Evolutionary conservation across 2,888 invertebrate genomes (phyloP).

Genomic region (Nymphalis polychloros): DNA sequence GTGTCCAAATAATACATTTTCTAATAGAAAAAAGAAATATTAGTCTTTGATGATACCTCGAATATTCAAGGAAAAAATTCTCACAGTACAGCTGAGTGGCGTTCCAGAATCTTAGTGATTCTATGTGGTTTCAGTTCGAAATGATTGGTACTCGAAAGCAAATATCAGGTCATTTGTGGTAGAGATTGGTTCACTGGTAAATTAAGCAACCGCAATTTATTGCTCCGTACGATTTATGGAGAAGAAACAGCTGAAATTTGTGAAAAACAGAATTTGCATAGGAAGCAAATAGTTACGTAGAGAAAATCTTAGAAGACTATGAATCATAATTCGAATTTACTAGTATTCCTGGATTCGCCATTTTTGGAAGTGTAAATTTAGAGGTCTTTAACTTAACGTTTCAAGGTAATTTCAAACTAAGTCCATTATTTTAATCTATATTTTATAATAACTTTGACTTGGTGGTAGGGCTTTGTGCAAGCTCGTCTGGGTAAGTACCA

Average conservation of each 20-base stretch:
- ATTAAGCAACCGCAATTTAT: background rate
- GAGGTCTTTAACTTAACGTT: too few relatives aligned
- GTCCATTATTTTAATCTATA: too few relatives aligned
- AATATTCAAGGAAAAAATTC: background rate
- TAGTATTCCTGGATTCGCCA: too few relatives aligned
- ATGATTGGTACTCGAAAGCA: conserved; percentile 2
- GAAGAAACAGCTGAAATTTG: background rate
- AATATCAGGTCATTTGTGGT: background rate
- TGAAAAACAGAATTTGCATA: background rate
- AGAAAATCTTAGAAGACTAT: too few relatives aligned
- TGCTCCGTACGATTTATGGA: background rate
- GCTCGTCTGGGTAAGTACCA: too few relatives aligned
- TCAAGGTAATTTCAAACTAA: too few relatives aligned
- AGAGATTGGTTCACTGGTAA: background rate
- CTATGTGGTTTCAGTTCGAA: background rate
- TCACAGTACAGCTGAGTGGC: background rate
- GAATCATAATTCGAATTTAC: too few relatives aligned
- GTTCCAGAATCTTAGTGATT: background rate
- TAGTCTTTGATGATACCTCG: background rate
- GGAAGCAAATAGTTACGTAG: too few relatives aligned
- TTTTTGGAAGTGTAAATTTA: too few relatives aligned
- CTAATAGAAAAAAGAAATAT: conserved; percentile 3
- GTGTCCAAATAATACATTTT: conserved; percentile 7
- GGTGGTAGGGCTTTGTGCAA: too few relatives aligned
- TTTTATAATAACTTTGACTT: too few relatives aligned